phyloP scores from a whole-genome alignment of 2,113 vertebrate species.

The Todiramphus chloris region DNA sequence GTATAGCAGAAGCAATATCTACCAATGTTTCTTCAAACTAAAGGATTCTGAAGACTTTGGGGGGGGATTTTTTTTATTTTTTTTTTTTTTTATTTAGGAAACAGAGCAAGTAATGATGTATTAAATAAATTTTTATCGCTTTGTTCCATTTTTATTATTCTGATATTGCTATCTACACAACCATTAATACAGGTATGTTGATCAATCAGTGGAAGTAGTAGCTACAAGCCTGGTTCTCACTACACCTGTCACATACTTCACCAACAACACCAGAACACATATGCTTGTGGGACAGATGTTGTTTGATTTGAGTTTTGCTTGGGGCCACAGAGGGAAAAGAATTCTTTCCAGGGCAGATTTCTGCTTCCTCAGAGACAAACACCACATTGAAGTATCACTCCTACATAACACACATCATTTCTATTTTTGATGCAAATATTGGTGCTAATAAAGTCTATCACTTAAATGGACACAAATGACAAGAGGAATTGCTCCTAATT shows the following conservation, averaged over 20 bases:
- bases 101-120: neutral
- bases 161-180: neutral
- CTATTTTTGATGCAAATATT: neutral
- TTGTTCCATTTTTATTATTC: neutral
- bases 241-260: neutral
- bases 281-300: rapidly evolving
- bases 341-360: neutral
- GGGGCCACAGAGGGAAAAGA: rapidly evolving
- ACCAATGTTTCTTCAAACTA: neutral
- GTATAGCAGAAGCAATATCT: neutral
- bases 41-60: neutral
- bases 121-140: neutral
- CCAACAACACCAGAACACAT: neutral
- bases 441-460: neutral
- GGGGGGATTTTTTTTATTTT: too few relatives aligned
- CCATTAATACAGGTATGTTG: neutral
- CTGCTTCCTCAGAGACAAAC: neutral
- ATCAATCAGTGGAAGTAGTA: neutral
- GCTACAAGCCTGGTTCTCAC: neutral
- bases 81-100: neutral
- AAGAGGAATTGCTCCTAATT: neutral
- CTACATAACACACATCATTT: neutral
- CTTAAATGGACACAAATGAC: neutral
- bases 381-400: neutral
- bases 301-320: neutral